A percentile compares a stretch with the other conserved stretches of the same genome.
Evolutionary conservation across 2,888 invertebrate species (phyloP).

Genomic region (Campoplex nolae): DNA sequence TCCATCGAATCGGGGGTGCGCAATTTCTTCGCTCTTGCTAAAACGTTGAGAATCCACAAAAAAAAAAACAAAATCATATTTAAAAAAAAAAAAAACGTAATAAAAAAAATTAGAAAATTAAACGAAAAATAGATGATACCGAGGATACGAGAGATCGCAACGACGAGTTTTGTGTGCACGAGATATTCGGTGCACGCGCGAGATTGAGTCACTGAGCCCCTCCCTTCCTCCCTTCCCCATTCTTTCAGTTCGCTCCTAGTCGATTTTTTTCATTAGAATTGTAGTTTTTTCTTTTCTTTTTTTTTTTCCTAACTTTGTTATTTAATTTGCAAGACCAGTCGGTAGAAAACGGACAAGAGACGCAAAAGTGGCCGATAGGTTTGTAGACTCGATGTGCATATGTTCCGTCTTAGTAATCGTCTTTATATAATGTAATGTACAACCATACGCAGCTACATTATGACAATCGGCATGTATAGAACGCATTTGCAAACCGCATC

Average conservation of each 20-base stretch:
- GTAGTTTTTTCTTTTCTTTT: background rate
- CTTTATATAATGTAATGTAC: conserved; percentile 83
- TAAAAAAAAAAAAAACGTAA: conserved; percentile 3
- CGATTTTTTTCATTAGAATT: background rate
- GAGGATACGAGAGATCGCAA: conserved; percentile 39
- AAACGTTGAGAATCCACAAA: conserved; percentile 35
- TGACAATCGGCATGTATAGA: conserved; percentile 80
- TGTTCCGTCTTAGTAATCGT: conserved; percentile 72
- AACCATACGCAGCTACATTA: conserved; percentile 82
- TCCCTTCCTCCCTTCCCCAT: background rate
- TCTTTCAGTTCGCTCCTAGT: background rate
- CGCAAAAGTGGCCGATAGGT: conserved; percentile 1
- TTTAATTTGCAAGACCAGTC: background rate
- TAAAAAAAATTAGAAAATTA: background rate
- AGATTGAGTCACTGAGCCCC: background rate
- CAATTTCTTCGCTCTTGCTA: conserved; percentile 33
- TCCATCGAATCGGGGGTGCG: conserved; percentile 6
- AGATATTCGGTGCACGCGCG: conserved; percentile 68
- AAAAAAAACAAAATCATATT: background rate
- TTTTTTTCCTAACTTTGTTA: background rate
- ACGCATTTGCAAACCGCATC: conserved; percentile 79
- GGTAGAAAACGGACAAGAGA: background rate
- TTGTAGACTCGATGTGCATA: background rate
- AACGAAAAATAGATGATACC: conserved; percentile 4
- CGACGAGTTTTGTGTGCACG: conserved; percentile 42